A percentile compares a stretch with the other conserved stretches of the same genome.
Conservation (phyloP, 2,888 invertebrate species). For the Pelosia muscerda region DNA sequence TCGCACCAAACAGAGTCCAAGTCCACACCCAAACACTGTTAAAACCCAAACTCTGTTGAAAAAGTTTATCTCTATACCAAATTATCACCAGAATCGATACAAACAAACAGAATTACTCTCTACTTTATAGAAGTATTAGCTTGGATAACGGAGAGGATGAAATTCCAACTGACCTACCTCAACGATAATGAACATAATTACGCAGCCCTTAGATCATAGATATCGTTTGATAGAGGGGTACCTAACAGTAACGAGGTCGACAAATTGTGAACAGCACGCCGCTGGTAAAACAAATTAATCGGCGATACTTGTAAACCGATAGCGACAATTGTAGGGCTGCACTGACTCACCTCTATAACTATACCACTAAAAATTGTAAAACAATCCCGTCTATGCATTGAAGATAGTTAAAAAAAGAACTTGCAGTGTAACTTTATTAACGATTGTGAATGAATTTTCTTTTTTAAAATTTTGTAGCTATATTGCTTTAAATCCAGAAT, state of each 20-base stretch:
- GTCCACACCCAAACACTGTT: too few relatives aligned
- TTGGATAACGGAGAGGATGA: not conserved
- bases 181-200: not conserved
- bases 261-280: constrained; percentile 56
- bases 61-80: too few relatives aligned
- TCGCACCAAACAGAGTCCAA: too few relatives aligned
- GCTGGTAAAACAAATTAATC: constrained; percentile 68
- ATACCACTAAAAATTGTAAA: not conserved
- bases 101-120: too few relatives aligned
- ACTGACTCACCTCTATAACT: constrained; percentile 23
- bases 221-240: not conserved
- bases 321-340: constrained; percentile 44
- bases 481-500: too few relatives aligned
- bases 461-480: too few relatives aligned
- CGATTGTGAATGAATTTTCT: too few relatives aligned
- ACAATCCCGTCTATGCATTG: too few relatives aligned
- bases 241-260: constrained; percentile 40
- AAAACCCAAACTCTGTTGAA: too few relatives aligned
- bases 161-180: not conserved
- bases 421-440: too few relatives aligned
- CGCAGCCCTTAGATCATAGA: constrained; percentile 13
- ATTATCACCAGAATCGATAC: too few relatives aligned
- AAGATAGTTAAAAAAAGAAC: too few relatives aligned
- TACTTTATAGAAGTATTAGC: not conserved
- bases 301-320: constrained; percentile 56